phyloP scores from a whole-genome alignment of 2,113 vertebrate species.

The Pipra filicauda region DNA sequence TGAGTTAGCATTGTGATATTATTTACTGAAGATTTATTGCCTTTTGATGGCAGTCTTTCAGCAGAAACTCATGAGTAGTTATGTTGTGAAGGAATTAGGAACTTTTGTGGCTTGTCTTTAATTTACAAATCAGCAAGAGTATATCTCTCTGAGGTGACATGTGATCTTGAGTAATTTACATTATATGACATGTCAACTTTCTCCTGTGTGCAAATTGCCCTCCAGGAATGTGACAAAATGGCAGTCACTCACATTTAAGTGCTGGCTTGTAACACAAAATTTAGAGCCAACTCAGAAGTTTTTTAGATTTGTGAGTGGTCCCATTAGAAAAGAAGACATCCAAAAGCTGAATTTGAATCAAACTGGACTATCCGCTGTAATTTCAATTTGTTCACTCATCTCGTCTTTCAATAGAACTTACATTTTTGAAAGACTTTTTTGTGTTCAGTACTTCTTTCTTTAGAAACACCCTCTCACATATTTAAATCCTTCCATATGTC shows the following conservation, averaged over 20 bases:
- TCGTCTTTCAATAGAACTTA: not conserved
- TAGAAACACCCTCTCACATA: not conserved
- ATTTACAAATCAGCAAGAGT: conserved; percentile 61
- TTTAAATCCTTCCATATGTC: conserved; percentile 5
- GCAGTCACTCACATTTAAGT: not conserved
- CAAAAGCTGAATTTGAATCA: not conserved
- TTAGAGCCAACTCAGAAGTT: not conserved
- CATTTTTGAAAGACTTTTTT: not conserved
- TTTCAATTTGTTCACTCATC: conserved; percentile 2
- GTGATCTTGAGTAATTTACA: not conserved
- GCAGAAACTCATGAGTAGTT: conserved; percentile 47
- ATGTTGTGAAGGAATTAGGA: conserved; percentile 47
- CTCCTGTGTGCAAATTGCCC: conserved; percentile 14
- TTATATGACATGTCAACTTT: not conserved
- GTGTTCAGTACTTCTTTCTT: not conserved
- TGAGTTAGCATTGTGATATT: conserved; percentile 43
- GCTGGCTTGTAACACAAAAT: not conserved
- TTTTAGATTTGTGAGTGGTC: not conserved
- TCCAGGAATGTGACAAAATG: not conserved
- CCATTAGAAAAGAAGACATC: not conserved
- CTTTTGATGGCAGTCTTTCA: conserved; percentile 64
- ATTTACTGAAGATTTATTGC: conserved; percentile 63
- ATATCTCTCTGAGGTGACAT: conserved; percentile 46
- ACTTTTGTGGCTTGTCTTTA: conserved; percentile 54
- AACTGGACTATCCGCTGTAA: not conserved